These are phyloP conservation scores for Calidris pugnax DNA, from an alignment of 2,113 vertebrate species.

Conservation along the genomic window DNA sequence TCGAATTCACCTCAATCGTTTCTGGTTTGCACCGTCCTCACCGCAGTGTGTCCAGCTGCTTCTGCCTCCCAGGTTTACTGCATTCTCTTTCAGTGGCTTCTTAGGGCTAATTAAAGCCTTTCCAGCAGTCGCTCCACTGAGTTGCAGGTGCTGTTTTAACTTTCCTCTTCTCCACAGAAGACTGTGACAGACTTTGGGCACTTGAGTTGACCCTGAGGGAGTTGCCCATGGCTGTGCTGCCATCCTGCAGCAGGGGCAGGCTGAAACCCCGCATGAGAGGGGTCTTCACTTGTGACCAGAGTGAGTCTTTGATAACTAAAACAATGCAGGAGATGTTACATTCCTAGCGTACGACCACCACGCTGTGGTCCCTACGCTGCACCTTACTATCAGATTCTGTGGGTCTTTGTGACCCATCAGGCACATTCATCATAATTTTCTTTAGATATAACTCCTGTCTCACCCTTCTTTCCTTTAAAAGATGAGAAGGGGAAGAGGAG, in stretches of 20 bases:
- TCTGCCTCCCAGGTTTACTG: neutral
- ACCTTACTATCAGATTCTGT: neutral
- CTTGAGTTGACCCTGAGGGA: neutral
- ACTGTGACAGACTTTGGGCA: neutral
- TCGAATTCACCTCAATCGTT: neutral
- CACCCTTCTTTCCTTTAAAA: neutral
- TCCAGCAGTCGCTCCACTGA: neutral
- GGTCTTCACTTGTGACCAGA: neutral
- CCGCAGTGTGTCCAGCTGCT: rapidly evolving
- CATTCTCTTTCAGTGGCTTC: neutral
- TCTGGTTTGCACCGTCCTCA: neutral
- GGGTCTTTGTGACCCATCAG: neutral
- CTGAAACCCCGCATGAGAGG: rapidly evolving
- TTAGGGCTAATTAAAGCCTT: neutral
- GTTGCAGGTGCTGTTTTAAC: neutral
- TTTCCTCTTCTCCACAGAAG: neutral
- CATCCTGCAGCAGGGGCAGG: neutral
- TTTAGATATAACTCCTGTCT: neutral
- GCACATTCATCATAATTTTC: neutral
- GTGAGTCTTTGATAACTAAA: neutral
- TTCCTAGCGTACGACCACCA: neutral
- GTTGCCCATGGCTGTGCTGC: neutral
- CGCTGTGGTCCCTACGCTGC: neutral
- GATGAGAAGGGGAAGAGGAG: neutral
- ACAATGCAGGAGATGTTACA: neutral